phyloP scores from a whole-genome alignment of 2,888 invertebrate species.

The Papilio protenor region DNA sequence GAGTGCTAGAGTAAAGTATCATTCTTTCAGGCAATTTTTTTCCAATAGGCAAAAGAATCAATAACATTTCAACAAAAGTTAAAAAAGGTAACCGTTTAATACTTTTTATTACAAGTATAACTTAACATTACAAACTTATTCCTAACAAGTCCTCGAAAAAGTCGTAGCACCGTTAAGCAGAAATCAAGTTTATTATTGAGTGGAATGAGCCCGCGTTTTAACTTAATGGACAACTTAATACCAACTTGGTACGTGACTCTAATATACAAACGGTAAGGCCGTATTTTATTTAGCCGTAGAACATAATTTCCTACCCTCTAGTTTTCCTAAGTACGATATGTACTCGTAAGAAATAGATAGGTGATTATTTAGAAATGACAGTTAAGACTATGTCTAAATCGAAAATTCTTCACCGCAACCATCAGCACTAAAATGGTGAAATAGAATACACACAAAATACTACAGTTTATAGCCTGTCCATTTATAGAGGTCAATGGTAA shows the following conservation, averaged over 20 bases:
- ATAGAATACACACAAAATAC: no score
- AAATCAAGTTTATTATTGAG: slow-evolving; percentile 21
- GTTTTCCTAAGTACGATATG: neutral
- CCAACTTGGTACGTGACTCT: slow-evolving; percentile 25
- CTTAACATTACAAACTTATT: neutral
- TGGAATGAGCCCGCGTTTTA: slow-evolving; percentile 26
- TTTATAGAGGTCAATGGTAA: neutral
- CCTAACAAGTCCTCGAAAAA: neutral
- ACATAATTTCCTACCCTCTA: slow-evolving; percentile 16
- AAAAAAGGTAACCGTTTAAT: neutral
- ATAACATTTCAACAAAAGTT: neutral
- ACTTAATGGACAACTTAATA: slow-evolving; percentile 33
- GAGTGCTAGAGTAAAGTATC: no score
- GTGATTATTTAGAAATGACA: neutral
- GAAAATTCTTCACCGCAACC: no score
- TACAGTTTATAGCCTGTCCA: no score
- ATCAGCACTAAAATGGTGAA: no score
- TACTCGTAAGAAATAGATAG: neutral
- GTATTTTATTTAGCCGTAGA: slow-evolving; percentile 20
- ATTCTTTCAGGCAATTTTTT: no score
- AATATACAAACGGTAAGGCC: slow-evolving; percentile 3
- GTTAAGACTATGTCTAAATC: no score
- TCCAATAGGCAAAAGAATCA: neutral
- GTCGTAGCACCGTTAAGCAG: slow-evolving; percentile 5
- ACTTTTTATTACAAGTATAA: neutral